These are phyloP conservation scores for Pseudococcus longispinus DNA, from an alignment of 2,888 invertebrate genomes.

Conservation along the genomic window DNA sequence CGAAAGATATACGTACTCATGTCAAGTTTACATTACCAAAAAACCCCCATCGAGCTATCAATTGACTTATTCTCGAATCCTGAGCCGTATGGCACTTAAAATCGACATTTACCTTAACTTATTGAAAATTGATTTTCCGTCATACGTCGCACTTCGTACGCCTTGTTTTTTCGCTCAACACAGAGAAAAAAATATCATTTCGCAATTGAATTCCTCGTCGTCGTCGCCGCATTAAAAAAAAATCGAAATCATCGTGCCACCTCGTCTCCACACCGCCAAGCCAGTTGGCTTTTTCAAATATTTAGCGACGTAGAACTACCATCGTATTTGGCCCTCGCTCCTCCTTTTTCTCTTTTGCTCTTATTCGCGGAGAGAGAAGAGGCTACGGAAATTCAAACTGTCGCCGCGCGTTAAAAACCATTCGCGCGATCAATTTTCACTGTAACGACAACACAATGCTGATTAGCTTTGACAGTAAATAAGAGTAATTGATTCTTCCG, in stretches of 20 bases:
- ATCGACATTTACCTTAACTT: background rate
- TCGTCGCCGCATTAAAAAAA: background rate
- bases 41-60: background rate
- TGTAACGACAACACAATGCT: background rate
- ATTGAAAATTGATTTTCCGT: constrained; percentile 24
- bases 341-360: background rate
- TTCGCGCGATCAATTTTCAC: constrained; percentile 1
- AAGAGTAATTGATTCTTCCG: constrained; percentile 27
- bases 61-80: background rate
- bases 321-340: background rate
- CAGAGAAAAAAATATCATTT: background rate
- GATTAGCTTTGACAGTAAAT: constrained; percentile 22
- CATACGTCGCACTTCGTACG: background rate
- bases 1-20: too few relatives aligned
- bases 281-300: background rate
- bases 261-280: background rate
- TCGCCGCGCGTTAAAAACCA: constrained; percentile 5
- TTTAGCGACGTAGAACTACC: background rate
- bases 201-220: background rate
- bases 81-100: background rate
- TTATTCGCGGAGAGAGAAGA: background rate
- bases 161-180: background rate
- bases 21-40: background rate
- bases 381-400: background rate
- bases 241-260: background rate